These are phyloP conservation scores for Lithophane socia DNA, from an alignment of 2,888 invertebrate genomes.

Conservation along the genomic window DNA sequence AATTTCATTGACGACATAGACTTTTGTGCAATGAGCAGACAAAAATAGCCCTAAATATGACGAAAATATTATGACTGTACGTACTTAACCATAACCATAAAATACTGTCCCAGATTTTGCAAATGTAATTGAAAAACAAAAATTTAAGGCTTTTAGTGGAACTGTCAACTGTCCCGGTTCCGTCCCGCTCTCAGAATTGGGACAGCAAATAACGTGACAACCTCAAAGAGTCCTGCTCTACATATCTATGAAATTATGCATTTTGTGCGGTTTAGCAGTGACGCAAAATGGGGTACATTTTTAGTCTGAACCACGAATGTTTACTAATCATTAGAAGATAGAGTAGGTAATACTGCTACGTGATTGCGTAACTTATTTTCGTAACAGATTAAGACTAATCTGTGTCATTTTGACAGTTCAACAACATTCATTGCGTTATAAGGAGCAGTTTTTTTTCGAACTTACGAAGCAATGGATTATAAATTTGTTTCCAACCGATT, in stretches of 20 bases:
- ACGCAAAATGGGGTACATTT: not conserved
- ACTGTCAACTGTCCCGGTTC: constrained; percentile 12
- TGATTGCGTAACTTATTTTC: no score
- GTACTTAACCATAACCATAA: not conserved
- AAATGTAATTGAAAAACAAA: not conserved
- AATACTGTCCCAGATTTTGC: not conserved
- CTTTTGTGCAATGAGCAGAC: not conserved
- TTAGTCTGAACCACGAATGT: not conserved
- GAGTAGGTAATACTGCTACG: no score
- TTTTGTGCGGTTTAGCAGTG: not conserved
- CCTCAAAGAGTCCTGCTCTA: constrained; percentile 18
- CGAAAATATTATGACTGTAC: not conserved
- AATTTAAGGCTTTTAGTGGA: constrained; percentile 7
- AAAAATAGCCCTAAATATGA: not conserved
- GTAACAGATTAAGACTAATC: no score
- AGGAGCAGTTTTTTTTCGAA: no score
- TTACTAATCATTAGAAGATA: not conserved
- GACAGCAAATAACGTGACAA: constrained; percentile 34
- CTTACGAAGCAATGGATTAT: no score
- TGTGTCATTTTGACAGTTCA: no score
- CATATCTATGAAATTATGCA: constrained; percentile 20
- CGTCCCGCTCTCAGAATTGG: constrained; percentile 22
- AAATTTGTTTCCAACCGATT: no score
- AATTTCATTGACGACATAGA: no score
- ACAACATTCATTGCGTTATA: no score